Evolutionary conservation across 2,797 vertebrate species (phyloP).

Genomic region (Enoplosus armatus): DNA sequence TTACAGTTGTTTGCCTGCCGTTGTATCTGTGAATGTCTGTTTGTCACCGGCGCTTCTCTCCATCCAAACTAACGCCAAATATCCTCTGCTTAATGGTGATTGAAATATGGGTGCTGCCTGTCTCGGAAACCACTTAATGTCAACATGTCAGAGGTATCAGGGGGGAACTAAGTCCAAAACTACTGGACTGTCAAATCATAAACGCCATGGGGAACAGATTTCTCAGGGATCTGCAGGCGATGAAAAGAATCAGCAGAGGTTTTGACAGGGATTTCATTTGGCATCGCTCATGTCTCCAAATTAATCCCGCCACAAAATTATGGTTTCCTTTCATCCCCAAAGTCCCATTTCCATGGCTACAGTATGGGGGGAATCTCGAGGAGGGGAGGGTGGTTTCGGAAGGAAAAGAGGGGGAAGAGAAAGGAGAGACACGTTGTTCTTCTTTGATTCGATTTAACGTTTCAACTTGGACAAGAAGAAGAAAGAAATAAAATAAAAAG

Average conservation of each 20-base stretch:
- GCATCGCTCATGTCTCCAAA: constrained; percentile 86
- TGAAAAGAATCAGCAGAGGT: constrained; percentile 82
- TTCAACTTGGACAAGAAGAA: constrained; percentile 76
- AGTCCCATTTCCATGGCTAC: constrained; percentile 85
- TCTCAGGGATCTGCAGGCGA: constrained; percentile 79
- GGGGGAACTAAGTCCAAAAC: constrained; percentile 87
- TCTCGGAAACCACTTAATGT: constrained; percentile 87
- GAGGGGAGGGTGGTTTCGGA: constrained; percentile 61
- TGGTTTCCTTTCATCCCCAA: constrained; percentile 85
- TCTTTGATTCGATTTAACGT: constrained; percentile 79
- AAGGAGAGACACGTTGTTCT: constrained; percentile 51
- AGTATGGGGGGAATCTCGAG: constrained; percentile 75
- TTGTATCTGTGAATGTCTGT: constrained; percentile 76
- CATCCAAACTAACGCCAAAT: constrained; percentile 77
- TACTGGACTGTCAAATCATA: constrained; percentile 87
- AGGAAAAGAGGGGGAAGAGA: constrained; percentile 44
- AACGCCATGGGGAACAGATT: constrained; percentile 79
- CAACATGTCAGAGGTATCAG: constrained; percentile 86
- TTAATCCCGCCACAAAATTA: constrained; percentile 87
- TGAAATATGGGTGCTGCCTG: constrained; percentile 85
- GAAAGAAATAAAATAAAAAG: constrained; percentile 37
- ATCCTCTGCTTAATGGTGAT: constrained; percentile 86
- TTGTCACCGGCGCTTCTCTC: constrained; percentile 72
- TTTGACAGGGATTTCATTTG: constrained; percentile 87
- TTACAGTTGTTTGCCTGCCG: constrained; percentile 79